Conservation (phyloP, 1,140 invertebrate genomes). For the Brachionus calyciflorus region DNA sequence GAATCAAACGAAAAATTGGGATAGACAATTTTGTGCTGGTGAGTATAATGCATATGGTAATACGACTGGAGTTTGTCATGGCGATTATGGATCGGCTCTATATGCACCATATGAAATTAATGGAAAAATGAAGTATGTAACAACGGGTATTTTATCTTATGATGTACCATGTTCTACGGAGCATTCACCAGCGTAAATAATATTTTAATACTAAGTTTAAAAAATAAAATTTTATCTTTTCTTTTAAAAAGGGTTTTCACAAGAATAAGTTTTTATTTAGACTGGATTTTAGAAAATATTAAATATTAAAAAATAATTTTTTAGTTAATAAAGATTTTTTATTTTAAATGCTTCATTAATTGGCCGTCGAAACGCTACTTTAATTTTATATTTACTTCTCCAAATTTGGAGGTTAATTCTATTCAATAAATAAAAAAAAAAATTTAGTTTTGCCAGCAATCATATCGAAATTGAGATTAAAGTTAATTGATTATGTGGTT, state of each 20-base stretch:
- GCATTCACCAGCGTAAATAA: slow-evolving; percentile 33
- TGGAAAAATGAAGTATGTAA: slow-evolving; percentile 3
- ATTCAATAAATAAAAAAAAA: no score
- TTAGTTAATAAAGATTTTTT: no score
- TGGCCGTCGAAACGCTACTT: no score
- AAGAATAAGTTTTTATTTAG: no score
- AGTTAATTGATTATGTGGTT: no score
- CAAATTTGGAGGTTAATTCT: no score
- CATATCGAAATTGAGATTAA: no score
- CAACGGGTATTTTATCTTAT: slow-evolving; percentile 14
- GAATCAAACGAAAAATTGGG: slow-evolving; percentile 22
- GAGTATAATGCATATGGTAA: slow-evolving; percentile 20
- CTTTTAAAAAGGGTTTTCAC: not conserved
- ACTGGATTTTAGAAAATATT: no score
- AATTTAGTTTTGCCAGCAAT: no score
- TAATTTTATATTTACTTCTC: no score
- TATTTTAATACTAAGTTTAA: not conserved
- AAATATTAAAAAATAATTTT: no score
- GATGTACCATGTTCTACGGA: not conserved
- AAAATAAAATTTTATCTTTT: not conserved
- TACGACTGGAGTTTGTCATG: slow-evolving; percentile 17
- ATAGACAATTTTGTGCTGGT: slow-evolving; percentile 40
- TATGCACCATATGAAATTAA: not conserved
- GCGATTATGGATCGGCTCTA: slow-evolving; percentile 29
- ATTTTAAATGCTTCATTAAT: no score